These are phyloP conservation scores for Luperina testacea DNA, from an alignment of 2,888 invertebrate genomes.

Conservation along the genomic window DNA sequence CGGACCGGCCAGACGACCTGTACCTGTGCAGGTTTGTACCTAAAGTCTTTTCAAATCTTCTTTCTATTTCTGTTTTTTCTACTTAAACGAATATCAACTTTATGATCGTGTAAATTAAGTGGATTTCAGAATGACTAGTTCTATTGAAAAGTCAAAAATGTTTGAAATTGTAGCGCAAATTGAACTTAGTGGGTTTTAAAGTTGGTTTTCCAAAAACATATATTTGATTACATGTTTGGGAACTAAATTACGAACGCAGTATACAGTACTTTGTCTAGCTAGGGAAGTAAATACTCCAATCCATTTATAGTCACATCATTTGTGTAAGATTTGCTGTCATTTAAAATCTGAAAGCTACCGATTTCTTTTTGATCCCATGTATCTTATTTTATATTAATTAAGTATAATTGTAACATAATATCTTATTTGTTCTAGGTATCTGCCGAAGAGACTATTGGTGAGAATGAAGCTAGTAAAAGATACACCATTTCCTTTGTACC, in stretches of 20 bases:
- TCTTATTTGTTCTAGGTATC: conserved; percentile 76
- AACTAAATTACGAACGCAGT: background rate
- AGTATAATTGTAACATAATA: background rate
- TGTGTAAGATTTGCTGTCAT: background rate
- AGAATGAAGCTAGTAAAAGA: conserved; percentile 88
- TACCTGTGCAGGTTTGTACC: conserved; percentile 91
- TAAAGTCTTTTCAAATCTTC: background rate
- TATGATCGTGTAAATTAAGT: background rate
- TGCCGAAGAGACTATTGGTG: conserved; percentile 86
- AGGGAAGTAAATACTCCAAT: background rate
- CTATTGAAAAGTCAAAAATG: too few species aligned
- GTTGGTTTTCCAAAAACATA: background rate
- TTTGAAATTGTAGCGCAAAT: background rate
- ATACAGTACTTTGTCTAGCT: background rate
- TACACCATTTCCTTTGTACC: conserved; percentile 94
- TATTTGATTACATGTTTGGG: background rate
- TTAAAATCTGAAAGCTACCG: background rate
- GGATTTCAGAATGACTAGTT: background rate
- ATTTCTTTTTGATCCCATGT: background rate
- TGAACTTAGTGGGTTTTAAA: background rate
- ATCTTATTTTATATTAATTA: background rate
- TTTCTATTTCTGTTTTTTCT: background rate
- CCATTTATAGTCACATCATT: background rate
- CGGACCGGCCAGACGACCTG: conserved; percentile 93
- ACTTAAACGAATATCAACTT: background rate